Base-by-base conservation (phyloP, 2,888 invertebrate species). In the Omphaloscelis lunosa region DNA sequence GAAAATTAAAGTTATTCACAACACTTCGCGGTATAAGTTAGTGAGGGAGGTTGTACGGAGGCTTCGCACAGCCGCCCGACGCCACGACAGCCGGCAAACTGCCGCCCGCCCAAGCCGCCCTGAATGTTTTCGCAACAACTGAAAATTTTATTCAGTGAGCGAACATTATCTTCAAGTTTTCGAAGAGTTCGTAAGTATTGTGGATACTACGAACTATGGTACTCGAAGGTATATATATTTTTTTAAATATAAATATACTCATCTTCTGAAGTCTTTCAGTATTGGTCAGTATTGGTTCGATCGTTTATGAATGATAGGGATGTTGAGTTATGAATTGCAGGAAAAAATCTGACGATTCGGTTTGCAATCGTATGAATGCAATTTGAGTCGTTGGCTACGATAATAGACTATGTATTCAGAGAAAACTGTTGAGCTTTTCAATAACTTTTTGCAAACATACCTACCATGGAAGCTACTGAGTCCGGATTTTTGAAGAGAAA, bases 21-120 rank as follows among this genome's bases (percentile, higher is more conserved):
- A 72, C 86, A 86, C 87, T 86, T 80, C 87, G 87, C 86, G 86
- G 67, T 85, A 68, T 61, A 83, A 87, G 84, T 85, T 84, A 79
- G 66, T 62, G 53, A n/a, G 34, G 66, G 29, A 84, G 83, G 81
- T 86, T 79, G 53, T 70, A 69, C 75, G 83, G 75, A 91, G 92
- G 91, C 89, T 91, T 89, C 80, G 83, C 82, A 88, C 93, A 92
- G 90, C 95, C 94, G 93, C 93, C 93, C 92, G 79, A 86, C 89
- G 87, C 91, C 85, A 89, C 93, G 92, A 87, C 90, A 79, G 80
- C 84, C 88, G 89, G 88, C 84, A 87, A 86, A 95, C 96, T 95
- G 94, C 94, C 95, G 95, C 93, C 92, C 94, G 93, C 93, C 94
- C 90, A 88, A 83, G 69, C 77, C 72, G 53, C 58, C 83, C 90